Base-by-base conservation (phyloP, 2,797 vertebrate genomes). In the Acanthis flammea region DNA sequence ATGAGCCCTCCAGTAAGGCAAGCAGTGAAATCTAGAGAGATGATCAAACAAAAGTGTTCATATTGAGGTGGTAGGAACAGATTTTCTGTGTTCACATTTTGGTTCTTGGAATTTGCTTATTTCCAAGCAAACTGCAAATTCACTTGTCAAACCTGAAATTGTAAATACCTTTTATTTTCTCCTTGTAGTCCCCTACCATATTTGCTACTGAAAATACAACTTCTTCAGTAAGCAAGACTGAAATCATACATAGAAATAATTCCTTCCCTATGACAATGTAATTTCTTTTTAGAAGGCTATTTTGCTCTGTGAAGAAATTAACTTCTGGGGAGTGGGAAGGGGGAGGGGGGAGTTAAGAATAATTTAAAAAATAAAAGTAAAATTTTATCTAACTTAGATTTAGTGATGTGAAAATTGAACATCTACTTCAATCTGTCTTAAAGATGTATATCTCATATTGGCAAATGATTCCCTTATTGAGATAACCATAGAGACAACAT, bases 251-350 rank as follows among this genome's bases (percentile, higher is more conserved):
- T 72, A 44, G 3, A 75, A 77, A 44, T 76, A 62, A 60, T 60
- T 73, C 4, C 7, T 58, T 71, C 10, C 14, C 8, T 45, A 24
- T 62, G 21, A 50, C 28, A 41, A 4, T 54, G 4, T 17, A 3
- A 37, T 61, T 74, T 67, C 1, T 41, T 45, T 88, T 60, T 37
- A 41, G 19, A 78, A 31, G 5, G 28, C 3, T 21, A 1, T n/a
- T 33, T 91, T 66, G 1, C 12, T 54, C 31, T 78, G 9, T 33
- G 42, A 84, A 77, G 22, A 35, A 78, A 57, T 67, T 2, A 54
- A 60, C 7, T 28, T 6, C 3, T 16, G 4, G 3, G 3, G 2
- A 3, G 2, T 4, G 9, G 3, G 15, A 7, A 4, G 2, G 3
- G 7, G 44, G 19, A 2, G 41, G 41, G 3, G 3, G 2, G 3